A percentile compares a stretch with the other conserved stretches of the same genome.
Conservation (phyloP, 92 coral and sea anemone genomes). For the Chrysogorgia sp. region DNA sequence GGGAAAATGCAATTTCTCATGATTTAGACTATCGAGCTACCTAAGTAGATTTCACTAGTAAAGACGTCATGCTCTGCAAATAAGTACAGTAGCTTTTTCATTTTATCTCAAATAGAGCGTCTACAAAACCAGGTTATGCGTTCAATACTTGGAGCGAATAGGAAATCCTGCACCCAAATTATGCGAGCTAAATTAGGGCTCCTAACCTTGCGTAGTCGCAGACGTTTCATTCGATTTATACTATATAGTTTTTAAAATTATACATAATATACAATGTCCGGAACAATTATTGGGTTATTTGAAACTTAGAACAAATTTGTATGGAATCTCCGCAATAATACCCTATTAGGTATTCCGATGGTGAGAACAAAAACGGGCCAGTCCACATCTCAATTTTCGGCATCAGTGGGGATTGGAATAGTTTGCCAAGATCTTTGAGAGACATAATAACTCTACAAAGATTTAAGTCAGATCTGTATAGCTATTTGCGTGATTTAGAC, state of each 20-base stretch:
- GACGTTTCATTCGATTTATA: constrained; percentile 6
- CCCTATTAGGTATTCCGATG: not conserved
- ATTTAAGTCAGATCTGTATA: constrained; percentile 1
- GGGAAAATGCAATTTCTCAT: too few species aligned
- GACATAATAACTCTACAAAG: not conserved
- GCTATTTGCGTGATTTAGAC: not conserved
- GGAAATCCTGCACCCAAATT: constrained; percentile 2
- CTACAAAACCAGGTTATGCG: constrained; percentile 15
- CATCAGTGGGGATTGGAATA: constrained; percentile 19
- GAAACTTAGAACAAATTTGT: not conserved
- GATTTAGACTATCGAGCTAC: too few species aligned
- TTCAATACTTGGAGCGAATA: not conserved
- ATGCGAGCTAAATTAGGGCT: constrained; percentile 7
- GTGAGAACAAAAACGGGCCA: constrained; percentile 1
- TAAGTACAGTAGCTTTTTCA: too few species aligned
- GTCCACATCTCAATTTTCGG: not conserved
- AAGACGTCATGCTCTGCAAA: too few species aligned
- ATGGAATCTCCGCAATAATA: not conserved
- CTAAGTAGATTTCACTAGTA: too few species aligned
- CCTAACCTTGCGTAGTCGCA: not conserved
- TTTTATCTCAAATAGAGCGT: not conserved
- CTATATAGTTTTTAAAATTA: not conserved
- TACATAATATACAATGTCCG: too few species aligned
- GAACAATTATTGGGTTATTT: not conserved
- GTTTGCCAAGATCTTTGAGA: not conserved